These are phyloP conservation scores for Blera fallax DNA, from an alignment of 2,888 invertebrate genomes.

Conservation along the genomic window DNA sequence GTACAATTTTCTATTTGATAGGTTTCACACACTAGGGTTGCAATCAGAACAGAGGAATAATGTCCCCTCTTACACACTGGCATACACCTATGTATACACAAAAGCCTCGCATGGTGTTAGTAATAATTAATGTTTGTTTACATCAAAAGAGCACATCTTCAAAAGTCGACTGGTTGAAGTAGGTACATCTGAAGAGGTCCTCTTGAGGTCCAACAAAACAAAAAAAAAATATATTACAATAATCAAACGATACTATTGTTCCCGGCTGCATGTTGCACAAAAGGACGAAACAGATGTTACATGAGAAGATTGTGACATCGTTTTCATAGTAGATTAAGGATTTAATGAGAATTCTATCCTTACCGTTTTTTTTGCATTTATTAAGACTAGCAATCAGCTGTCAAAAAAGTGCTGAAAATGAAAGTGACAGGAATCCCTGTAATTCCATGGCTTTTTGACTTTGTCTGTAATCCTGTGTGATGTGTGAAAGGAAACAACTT, in stretches of 20 bases:
- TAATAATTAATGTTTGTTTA: slow-evolving; percentile 66
- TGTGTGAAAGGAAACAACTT: no score
- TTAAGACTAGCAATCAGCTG: slow-evolving; percentile 22
- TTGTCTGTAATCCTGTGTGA: not conserved
- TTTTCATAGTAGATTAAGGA: slow-evolving; percentile 63
- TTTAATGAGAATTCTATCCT: slow-evolving; percentile 19
- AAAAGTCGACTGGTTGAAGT: slow-evolving; percentile 34
- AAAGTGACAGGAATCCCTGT: not conserved
- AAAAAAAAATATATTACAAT: slow-evolving; percentile 11
- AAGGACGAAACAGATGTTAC: slow-evolving; percentile 56
- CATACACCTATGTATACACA: not conserved
- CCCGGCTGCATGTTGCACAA: slow-evolving; percentile 48
- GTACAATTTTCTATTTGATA: slow-evolving; percentile 48
- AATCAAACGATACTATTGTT: slow-evolving; percentile 56
- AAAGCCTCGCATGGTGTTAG: slow-evolving; percentile 33
- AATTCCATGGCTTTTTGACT: slow-evolving; percentile 12
- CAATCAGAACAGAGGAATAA: not conserved
- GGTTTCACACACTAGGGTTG: not conserved
- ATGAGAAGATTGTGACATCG: slow-evolving; percentile 51
- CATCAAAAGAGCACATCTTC: slow-evolving; percentile 34
- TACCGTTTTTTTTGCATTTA: not conserved
- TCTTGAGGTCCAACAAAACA: not conserved
- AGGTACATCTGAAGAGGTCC: slow-evolving; percentile 22
- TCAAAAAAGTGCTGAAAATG: not conserved
- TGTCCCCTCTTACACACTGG: not conserved